Evolutionary conservation across 2,888 invertebrate species (phyloP).

Genomic region (Hoplodrina ambigua): DNA sequence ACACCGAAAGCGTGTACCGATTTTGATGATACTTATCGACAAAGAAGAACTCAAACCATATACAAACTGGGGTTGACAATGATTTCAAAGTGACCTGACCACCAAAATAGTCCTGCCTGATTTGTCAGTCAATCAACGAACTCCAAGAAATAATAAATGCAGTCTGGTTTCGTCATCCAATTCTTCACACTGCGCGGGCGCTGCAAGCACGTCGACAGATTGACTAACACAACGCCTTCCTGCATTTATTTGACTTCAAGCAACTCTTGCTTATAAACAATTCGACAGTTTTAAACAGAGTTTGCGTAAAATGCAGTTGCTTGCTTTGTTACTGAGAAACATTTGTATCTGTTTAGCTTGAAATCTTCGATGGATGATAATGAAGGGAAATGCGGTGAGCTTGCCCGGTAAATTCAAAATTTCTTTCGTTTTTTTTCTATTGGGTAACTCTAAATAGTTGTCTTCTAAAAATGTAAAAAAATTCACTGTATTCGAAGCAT

Average conservation of each 20-base stretch:
- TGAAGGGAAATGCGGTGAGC: too few relatives aligned
- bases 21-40: too few relatives aligned
- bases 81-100: too few relatives aligned
- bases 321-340: conserved; percentile 4
- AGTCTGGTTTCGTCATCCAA: conserved; percentile 24
- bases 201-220: conserved; percentile 19
- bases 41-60: too few relatives aligned
- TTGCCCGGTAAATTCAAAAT: too few relatives aligned
- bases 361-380: background rate
- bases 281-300: conserved; percentile 12
- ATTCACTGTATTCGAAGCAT: too few relatives aligned
- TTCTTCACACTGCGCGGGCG: conserved; percentile 29
- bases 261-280: conserved; percentile 25
- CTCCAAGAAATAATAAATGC: conserved; percentile 10
- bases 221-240: conserved; percentile 30
- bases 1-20: too few relatives aligned
- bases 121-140: conserved; percentile 24
- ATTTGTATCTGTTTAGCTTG: conserved; percentile 1
- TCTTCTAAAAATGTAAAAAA: too few relatives aligned
- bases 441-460: too few relatives aligned
- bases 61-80: too few relatives aligned
- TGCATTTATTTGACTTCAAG: conserved; percentile 17
- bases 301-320: background rate
- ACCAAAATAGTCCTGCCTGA: conserved; percentile 8
- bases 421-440: too few relatives aligned